Percentiles rank a stretch among this genome's conserved stretches.
Conservation (phyloP, 1,140 invertebrate species). For the Centruroides sculpturatus region DNA sequence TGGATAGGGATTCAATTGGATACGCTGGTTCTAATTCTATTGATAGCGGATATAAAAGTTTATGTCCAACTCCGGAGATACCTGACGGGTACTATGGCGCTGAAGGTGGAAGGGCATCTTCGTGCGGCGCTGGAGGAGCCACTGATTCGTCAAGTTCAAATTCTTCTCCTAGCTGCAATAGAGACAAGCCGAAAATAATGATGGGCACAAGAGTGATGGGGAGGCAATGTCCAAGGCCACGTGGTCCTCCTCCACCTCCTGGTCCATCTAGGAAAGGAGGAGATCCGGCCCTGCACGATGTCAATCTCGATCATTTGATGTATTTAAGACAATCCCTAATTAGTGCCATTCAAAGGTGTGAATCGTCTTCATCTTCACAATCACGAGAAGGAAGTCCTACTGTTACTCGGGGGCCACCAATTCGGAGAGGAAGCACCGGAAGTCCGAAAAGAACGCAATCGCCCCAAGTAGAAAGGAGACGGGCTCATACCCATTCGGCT, state of each 20-base stretch:
- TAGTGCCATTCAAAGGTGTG: constrained; percentile 25
- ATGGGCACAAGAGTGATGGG: constrained; percentile 29
- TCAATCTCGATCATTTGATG: constrained; percentile 26
- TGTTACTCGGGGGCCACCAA: neutral
- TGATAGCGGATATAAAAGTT: constrained; percentile 32
- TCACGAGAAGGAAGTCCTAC: neutral
- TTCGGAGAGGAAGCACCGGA: neutral
- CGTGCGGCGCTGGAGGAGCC: neutral
- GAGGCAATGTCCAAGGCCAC: constrained; percentile 13
- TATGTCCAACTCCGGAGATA: constrained; percentile 30
- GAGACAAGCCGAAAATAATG: constrained; percentile 25
- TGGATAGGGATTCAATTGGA: constrained; percentile 26
- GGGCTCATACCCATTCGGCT: neutral
- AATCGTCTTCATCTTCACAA: constrained; percentile 8
- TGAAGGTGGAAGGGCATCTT: constrained; percentile 6
- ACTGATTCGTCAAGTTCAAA: neutral
- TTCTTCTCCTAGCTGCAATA: neutral
- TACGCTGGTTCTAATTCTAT: constrained; percentile 31
- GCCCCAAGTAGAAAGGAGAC: neutral
- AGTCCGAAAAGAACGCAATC: neutral
- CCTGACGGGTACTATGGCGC: constrained; percentile 19
- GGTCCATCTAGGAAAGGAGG: constrained; percentile 1
- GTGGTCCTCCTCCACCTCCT: constrained; percentile 3
- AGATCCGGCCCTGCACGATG: constrained; percentile 15
- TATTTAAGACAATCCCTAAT: constrained; percentile 25